Conservation (phyloP, 2,113 vertebrate genomes). For the Neodon shergylaensis region DNA sequence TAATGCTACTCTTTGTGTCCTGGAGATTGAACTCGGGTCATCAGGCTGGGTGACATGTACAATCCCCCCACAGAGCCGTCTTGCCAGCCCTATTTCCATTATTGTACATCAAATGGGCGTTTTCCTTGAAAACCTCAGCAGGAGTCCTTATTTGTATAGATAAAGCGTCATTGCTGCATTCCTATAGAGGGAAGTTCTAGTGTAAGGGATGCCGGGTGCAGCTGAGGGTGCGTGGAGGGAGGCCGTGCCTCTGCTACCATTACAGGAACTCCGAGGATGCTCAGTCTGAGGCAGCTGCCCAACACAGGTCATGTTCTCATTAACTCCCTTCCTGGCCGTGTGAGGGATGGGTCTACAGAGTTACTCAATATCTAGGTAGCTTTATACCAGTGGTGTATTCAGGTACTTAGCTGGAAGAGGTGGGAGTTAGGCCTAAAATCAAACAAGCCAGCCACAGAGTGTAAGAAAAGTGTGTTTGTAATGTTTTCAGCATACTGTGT, state of each 20-base stretch:
- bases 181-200: background rate
- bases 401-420: background rate
- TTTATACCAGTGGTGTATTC: background rate
- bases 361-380: background rate
- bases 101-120: background rate
- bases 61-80: too few relatives aligned
- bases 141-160: slow-evolving; percentile 10
- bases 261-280: background rate
- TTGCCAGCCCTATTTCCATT: background rate
- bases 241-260: background rate
- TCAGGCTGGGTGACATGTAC: background rate
- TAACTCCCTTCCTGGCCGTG: background rate
- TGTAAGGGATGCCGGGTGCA: background rate
- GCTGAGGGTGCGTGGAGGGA: background rate
- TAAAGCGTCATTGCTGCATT: background rate
- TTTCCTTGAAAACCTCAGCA: slow-evolving; percentile 38
- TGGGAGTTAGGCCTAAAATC: background rate
- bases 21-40: too few relatives aligned
- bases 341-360: background rate
- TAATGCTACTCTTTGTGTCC: background rate
- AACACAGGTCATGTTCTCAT: background rate
- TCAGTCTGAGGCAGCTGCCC: background rate
- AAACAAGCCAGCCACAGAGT: background rate
- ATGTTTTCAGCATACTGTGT: background rate
- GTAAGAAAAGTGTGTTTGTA: slow-evolving; percentile 10